Conservation (phyloP, 2,888 invertebrate species). For the Geophilus truncorum region DNA sequence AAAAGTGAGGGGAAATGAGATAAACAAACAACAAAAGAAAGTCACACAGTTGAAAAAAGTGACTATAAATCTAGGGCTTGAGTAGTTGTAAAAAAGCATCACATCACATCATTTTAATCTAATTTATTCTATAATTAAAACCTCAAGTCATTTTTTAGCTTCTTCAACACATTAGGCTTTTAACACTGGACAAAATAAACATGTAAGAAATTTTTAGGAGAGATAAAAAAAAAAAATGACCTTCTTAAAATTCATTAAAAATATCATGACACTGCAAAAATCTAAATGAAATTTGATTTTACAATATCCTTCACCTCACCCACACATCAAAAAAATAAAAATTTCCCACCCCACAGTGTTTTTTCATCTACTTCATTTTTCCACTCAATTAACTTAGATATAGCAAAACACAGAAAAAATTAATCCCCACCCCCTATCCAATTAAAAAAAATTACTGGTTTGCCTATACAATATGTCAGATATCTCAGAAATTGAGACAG, state of each 20-base stretch:
- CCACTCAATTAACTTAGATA: neutral
- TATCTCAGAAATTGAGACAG: conserved; percentile 5
- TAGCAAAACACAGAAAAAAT: neutral
- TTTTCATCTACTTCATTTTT: conserved; percentile 1
- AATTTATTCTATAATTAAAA: neutral
- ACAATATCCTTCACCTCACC: neutral
- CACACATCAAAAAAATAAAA: neutral
- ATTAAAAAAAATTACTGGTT: neutral
- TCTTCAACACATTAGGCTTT: neutral
- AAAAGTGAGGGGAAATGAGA: neutral
- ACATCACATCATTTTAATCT: neutral
- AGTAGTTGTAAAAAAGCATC: no score
- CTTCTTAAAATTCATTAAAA: conserved; percentile 24
- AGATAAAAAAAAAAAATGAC: neutral
- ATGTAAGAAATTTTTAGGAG: no score
- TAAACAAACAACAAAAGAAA: neutral
- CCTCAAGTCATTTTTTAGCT: neutral
- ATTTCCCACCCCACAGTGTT: neutral
- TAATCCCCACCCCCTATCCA: neutral
- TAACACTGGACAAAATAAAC: neutral
- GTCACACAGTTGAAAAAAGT: neutral
- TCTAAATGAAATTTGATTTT: conserved; percentile 27
- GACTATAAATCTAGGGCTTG: neutral
- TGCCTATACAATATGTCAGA: neutral
- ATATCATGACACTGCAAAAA: conserved; percentile 18